These are phyloP conservation scores for Oceanodroma tethys DNA, from an alignment of 2,113 vertebrate genomes.

Conservation along the genomic window DNA sequence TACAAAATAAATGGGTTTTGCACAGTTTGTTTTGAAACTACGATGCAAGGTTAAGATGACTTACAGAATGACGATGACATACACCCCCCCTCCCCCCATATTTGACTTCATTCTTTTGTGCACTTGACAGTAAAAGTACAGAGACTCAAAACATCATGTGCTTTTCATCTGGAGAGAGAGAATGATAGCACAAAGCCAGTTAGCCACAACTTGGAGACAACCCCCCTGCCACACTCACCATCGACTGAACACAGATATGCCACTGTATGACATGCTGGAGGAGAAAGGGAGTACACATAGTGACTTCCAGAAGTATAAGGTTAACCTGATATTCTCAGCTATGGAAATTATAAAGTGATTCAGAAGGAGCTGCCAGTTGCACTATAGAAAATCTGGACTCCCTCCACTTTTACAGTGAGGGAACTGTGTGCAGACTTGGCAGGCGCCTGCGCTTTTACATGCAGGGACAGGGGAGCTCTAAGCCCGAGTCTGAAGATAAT, in stretches of 20 bases:
- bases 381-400: neutral
- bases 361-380: neutral
- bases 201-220: neutral
- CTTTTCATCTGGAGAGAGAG: neutral
- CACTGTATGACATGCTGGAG: neutral
- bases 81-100: accelerated
- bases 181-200: neutral
- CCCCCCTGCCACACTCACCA: neutral
- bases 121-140: neutral
- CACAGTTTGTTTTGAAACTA: neutral
- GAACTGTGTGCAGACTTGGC: neutral
- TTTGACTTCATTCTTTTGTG: neutral
- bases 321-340: neutral
- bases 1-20: neutral
- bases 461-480: neutral
- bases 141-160: neutral
- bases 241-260: neutral
- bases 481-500: neutral
- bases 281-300: neutral
- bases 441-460: neutral
- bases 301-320: neutral
- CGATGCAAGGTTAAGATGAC: neutral
- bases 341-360: neutral
- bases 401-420: neutral
- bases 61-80: neutral